Evolutionary conservation across 2,888 invertebrate species (phyloP), one percentile per base, ranked within the genome.

Genomic region (Harpalus rubripes): DNA sequence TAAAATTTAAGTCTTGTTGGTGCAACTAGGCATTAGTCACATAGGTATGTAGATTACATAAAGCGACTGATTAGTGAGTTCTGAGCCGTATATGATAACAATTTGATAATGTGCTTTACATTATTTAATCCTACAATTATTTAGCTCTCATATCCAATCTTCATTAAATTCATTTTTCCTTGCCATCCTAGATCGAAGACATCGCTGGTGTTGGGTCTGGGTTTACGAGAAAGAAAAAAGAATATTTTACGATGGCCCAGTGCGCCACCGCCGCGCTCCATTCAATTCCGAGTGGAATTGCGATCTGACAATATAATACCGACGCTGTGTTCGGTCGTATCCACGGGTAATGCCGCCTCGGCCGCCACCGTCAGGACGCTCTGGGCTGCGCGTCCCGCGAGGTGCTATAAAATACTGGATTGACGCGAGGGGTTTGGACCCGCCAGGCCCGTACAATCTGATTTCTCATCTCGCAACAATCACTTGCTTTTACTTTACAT

Each of bases 231-330:
- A 56, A 52, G 78, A 84, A 59, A 76, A 84, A 78, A 84, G 84
- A 84, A 84, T 84, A 78, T 78, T 84, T 84, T 84, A 84, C 84
- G 84, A 65, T 76, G 63, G 81, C 58, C 58, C 63, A 74, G 44
- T 39, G 68, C 32, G 68, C 68, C 58, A 61, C 52, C 81, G 65
- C 61, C 26, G 76, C 76, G 84, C 84, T 84, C 78, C 78, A 84
- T 84, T 84, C 84, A 84, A 84, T 84, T 78, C 84, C 84, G 56
- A 63, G 74, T 52, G 84, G 84, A 84, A 84, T 84, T 84, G 84
- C 84, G 76, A 84, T 84, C 84, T 84, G 84, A 84, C 84, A 84
- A 84, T 84, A 84, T 84, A 84, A 84, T 84, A 84, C 84, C 78
- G 76, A 61, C 78, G 84, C 84, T 63, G 84, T 84, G 84, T 84